These are phyloP conservation scores for Myotis yumanensis DNA, from an alignment of 2,113 vertebrate species.

Conservation along the genomic window DNA sequence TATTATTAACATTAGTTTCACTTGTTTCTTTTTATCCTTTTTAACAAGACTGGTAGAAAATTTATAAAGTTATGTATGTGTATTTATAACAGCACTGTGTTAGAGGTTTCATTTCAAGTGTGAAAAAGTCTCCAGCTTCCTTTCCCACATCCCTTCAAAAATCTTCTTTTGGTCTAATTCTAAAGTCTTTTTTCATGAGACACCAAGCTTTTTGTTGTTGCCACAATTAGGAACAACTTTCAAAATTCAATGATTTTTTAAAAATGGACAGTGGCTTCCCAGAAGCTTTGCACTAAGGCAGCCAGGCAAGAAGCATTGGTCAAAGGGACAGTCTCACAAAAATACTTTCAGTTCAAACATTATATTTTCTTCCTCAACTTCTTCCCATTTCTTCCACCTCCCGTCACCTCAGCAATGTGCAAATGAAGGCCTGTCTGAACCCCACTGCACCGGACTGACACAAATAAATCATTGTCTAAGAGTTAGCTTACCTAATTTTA, in stretches of 20 bases:
- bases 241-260: not conserved
- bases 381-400: not conserved
- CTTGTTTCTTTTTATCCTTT: not conserved
- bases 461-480: not conserved
- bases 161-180: not conserved
- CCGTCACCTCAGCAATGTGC: not conserved
- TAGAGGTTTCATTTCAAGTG: not conserved
- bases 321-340: not conserved
- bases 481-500: not conserved
- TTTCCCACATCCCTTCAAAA: not conserved
- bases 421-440: not conserved
- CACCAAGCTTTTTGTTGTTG: not conserved
- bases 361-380: not conserved
- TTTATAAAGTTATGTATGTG: not conserved
- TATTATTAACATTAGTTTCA: not conserved
- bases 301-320: not conserved
- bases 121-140: not conserved
- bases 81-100: not conserved
- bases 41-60: not conserved
- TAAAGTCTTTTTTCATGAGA: not conserved
- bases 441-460: not conserved
- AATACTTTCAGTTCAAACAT: not conserved
- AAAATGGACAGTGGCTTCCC: not conserved
- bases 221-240: not conserved
- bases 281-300: not conserved